phyloP scores from a whole-genome alignment of 2,888 invertebrate species.

The Brenthis hecate region DNA sequence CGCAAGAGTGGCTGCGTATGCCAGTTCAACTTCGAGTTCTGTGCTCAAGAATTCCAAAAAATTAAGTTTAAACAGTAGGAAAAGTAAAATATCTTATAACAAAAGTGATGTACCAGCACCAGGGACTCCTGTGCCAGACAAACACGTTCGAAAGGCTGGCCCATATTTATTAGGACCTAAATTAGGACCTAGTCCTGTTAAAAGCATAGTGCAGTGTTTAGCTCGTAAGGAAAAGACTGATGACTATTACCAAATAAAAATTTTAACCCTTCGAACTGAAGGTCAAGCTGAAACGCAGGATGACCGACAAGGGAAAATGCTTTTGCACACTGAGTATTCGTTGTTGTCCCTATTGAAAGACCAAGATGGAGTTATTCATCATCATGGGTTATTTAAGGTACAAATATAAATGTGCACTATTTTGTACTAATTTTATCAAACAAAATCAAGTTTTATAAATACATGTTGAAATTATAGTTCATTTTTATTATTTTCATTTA shows the following conservation, averaged over 20 bases:
- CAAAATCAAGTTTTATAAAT: too few species aligned
- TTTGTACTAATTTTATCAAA: too few species aligned
- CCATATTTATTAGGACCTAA: slow-evolving; percentile 87
- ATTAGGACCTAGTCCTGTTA: slow-evolving; percentile 87
- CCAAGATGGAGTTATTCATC: slow-evolving; percentile 88
- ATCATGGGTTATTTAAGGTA: slow-evolving; percentile 89
- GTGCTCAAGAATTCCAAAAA: slow-evolving; percentile 63
- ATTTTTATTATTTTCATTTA: not conserved
- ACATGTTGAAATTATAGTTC: too few species aligned
- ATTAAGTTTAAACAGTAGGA: slow-evolving; percentile 53
- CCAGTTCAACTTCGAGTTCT: slow-evolving; percentile 59
- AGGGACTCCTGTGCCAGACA: slow-evolving; percentile 79
- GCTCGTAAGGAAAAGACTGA: slow-evolving; percentile 87
- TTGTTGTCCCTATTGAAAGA: slow-evolving; percentile 86
- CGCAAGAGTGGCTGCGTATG: slow-evolving; percentile 63
- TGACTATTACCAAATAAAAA: slow-evolving; percentile 86
- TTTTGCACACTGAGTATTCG: slow-evolving; percentile 89
- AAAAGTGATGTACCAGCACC: slow-evolving; percentile 70
- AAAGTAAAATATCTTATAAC: slow-evolving; percentile 57
- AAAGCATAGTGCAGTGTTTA: slow-evolving; percentile 89
- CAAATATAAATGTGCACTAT: too few species aligned
- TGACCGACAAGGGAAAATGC: slow-evolving; percentile 89
- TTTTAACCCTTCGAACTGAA: slow-evolving; percentile 78
- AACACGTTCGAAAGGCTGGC: slow-evolving; percentile 84
- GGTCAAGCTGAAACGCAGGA: slow-evolving; percentile 86